Percentiles rank a stretch among this genome's conserved stretches.
Evolutionary conservation across 2,888 invertebrate genomes (phyloP).

Genomic region (Drosophila merina): DNA sequence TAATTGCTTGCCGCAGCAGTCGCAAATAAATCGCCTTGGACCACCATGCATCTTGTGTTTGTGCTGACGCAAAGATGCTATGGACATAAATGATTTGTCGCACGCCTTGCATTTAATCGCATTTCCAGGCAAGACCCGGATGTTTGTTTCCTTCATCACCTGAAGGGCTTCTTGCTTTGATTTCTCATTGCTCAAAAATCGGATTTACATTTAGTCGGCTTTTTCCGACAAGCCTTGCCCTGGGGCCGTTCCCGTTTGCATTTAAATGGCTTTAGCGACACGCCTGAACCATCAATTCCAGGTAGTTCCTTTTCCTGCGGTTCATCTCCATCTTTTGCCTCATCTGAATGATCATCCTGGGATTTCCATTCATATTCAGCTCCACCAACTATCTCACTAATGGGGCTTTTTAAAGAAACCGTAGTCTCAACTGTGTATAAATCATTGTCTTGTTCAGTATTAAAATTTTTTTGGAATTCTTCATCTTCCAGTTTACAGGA

Average conservation of each 20-base stretch:
- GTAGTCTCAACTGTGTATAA: not conserved
- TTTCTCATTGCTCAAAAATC: conserved; percentile 35
- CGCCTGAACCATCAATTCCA: not conserved
- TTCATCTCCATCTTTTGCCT: not conserved
- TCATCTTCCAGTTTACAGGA: not conserved
- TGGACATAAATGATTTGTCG: no score
- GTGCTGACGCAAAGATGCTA: not conserved
- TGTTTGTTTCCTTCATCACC: no score
- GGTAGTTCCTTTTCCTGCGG: not conserved
- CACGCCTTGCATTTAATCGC: no score
- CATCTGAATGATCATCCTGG: no score
- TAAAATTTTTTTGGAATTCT: not conserved
- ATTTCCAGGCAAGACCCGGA: no score
- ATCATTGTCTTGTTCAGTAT: not conserved
- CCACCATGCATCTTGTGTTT: conserved; percentile 77
- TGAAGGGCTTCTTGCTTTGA: conserved; percentile 41
- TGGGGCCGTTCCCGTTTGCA: conserved; percentile 33
- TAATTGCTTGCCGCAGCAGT: conserved; percentile 84
- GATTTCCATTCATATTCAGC: no score
- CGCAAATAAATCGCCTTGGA: conserved; percentile 84
- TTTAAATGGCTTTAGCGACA: conserved; percentile 15
- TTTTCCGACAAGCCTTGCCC: not conserved
- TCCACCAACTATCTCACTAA: not conserved
- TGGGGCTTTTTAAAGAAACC: not conserved
- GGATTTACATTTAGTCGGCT: conserved; percentile 29